These are phyloP conservation scores for Drosophila borealis DNA, from an alignment of 2,888 invertebrate genomes.

Conservation along the genomic window DNA sequence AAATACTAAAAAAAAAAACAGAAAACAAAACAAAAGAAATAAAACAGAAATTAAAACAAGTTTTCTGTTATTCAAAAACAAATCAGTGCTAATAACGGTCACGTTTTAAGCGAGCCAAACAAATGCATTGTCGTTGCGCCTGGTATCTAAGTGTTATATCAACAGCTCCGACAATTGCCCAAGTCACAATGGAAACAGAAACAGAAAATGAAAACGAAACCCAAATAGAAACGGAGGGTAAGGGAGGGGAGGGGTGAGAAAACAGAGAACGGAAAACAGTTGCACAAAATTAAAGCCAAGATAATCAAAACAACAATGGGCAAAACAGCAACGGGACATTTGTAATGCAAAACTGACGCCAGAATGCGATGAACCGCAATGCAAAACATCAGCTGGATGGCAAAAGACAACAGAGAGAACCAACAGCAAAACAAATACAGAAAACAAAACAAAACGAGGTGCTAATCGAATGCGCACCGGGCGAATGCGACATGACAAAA, in stretches of 20 bases:
- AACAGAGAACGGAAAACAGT: constrained; percentile 12
- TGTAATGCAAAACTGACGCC: constrained; percentile 64
- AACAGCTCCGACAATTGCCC: constrained; percentile 64
- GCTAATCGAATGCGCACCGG: constrained; percentile 74
- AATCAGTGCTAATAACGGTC: constrained; percentile 67
- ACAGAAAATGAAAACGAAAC: constrained; percentile 12
- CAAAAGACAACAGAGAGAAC: constrained; percentile 9
- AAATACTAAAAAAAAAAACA: constrained; percentile 1
- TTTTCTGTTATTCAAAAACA: constrained; percentile 35
- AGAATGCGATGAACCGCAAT: constrained; percentile 41
- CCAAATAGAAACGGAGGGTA: neutral
- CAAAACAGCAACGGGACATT: constrained; percentile 53
- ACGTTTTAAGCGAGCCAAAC: constrained; percentile 65
- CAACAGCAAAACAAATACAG: constrained; percentile 17
- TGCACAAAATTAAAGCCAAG: constrained; percentile 74
- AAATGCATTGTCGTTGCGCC: constrained; percentile 66
- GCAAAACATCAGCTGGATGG: constrained; percentile 42
- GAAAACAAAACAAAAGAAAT: no score
- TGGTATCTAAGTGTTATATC: constrained; percentile 77
- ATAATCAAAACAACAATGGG: constrained; percentile 58
- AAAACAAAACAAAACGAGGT: constrained; percentile 50
- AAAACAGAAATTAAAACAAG: constrained; percentile 3
- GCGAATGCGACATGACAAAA: constrained; percentile 35
- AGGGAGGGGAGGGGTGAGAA: no score
- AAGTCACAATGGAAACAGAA: constrained; percentile 42